Base-by-base conservation (phyloP, 2,797 vertebrate species). In the Anguilla anguilla region DNA sequence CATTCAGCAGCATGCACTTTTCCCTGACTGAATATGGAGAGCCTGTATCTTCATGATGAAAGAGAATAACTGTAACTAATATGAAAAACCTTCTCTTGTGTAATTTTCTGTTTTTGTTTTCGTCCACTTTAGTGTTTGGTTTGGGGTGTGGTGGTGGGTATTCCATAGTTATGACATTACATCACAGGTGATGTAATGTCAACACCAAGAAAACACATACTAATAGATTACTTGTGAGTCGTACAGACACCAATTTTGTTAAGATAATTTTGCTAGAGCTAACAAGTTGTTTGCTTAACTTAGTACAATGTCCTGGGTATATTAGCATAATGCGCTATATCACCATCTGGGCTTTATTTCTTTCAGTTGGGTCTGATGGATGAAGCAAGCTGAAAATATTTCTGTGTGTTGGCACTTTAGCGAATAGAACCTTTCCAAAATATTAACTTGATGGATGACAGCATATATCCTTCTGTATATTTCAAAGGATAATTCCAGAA, bases 361-460 rank as follows among this genome's bases (percentile, higher is more conserved):
- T 77, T 77, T 77, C 72, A 77, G 72, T 77, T 77, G 31, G 72
- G 72, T 19, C 72, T 77, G 31, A 77, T 69, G 64, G 64, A 69
- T 35, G 72, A 39, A 77, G 72, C 31, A 77, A 77, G 72, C 72
- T 77, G 72, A 77, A 77, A 77, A 77, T 35, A 39, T 77, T 69
- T 77, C 64, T 69, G 35, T 39, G 35, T 74, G 35, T 77, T 77
- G 72, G 72, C 72, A 77, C 72, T 77, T 77, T 35, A 77, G 72
- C 35, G 17, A 39, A 77, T 77, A 39, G 72, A 77, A 15, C 31
- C 72, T 39, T 77, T 77, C 72, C 72, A 77, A 77, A 77, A 35
- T 39, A 77, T 77, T 69, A 77, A 77, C 72, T 77, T 77, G 31
- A 77, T 77, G 72, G 72, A 77, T 77, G 31, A 77, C 28, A 77